phyloP scores from a whole-genome alignment of 2,113 vertebrate genomes.

The Psittacula cyanocephala region DNA sequence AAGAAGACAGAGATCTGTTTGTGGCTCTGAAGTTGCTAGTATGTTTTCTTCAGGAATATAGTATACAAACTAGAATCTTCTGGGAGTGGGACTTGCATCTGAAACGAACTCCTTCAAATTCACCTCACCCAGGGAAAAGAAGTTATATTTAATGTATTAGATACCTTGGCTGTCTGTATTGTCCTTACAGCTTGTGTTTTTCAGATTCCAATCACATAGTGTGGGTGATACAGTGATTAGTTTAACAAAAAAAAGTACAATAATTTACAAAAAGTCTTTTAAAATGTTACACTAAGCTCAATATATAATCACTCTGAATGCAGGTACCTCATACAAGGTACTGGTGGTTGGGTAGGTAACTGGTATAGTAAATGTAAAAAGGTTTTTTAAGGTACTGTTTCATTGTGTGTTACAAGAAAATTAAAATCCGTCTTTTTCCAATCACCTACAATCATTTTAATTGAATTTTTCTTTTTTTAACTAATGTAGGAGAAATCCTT shows the following conservation, averaged over 20 bases:
- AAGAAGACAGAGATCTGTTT: background rate
- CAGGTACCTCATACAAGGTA: background rate
- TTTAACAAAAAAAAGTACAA: background rate
- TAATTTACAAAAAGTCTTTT: background rate
- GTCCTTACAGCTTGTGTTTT: background rate
- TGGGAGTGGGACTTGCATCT: background rate
- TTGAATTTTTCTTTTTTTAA: background rate
- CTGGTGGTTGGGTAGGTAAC: background rate
- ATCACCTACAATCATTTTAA: background rate
- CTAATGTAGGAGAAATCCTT: background rate
- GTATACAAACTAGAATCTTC: background rate
- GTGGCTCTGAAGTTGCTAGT: background rate
- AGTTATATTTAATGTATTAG: background rate
- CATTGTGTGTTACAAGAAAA: background rate
- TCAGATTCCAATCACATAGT: background rate
- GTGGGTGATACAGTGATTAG: background rate
- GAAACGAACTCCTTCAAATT: background rate
- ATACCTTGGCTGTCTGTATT: background rate
- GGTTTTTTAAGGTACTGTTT: background rate
- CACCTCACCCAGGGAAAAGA: fast-evolving
- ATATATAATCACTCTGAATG: background rate
- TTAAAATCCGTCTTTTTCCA: background rate
- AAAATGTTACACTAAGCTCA: background rate
- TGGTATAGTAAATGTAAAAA: background rate
- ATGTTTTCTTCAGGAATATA: background rate